phyloP scores from a whole-genome alignment of 2,113 vertebrate species.

The Percopsis transmontana region DNA sequence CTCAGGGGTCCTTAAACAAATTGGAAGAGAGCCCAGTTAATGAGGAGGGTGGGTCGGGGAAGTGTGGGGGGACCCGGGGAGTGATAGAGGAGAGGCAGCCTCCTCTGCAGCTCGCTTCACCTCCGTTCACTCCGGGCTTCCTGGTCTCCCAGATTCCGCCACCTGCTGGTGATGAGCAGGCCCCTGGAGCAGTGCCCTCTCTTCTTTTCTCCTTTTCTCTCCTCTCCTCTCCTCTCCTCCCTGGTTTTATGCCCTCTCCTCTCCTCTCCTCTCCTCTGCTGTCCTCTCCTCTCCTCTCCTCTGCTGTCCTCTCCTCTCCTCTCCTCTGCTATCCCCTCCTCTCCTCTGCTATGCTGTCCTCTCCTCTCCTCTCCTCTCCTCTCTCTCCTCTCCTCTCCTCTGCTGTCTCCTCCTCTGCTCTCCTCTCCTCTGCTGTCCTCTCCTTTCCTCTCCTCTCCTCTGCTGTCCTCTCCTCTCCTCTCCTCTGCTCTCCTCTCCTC shows the following conservation, averaged over 20 bases:
- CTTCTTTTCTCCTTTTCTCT: slow-evolving; percentile 7
- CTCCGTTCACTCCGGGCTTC: slow-evolving; percentile 56
- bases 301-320: neutral
- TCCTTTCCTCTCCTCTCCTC: neutral
- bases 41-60: slow-evolving; percentile 70
- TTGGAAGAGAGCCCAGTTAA: slow-evolving; percentile 84
- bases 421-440: neutral
- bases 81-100: slow-evolving; percentile 41
- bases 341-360: neutral
- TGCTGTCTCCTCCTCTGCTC: neutral
- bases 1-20: slow-evolving; percentile 83
- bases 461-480: no score
- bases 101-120: slow-evolving; percentile 69
- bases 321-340: no score
- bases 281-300: neutral
- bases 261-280: neutral
- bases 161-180: slow-evolving; percentile 52
- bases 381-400: neutral
- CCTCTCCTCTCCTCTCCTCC: slow-evolving; percentile 41
- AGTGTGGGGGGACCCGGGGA: neutral
- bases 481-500: no score
- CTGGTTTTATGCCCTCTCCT: neutral
- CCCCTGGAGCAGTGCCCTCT: slow-evolving; percentile 53
- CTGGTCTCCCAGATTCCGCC: slow-evolving; percentile 55
- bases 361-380: neutral